Conservation (phyloP, 2,797 vertebrate genomes). For the Odontamblyopus lacepedii region DNA sequence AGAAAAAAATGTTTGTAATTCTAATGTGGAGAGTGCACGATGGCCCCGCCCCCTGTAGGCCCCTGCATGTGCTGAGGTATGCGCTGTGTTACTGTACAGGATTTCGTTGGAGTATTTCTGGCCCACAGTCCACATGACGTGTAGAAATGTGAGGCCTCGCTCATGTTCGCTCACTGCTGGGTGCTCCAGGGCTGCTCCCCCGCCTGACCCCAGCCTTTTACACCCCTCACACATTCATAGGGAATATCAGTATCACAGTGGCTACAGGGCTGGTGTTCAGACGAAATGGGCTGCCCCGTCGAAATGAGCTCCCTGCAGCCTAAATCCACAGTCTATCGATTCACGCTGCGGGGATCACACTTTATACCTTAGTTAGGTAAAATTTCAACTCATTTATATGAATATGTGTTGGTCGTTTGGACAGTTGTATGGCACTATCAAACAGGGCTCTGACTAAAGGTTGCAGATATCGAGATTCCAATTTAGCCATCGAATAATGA, state of each 20-base stretch:
- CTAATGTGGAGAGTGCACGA: neutral
- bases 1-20: neutral
- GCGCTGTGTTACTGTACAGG: neutral
- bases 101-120: neutral
- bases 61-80: neutral
- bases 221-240: neutral
- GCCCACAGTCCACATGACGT: neutral
- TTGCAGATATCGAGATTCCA: no score
- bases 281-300: no score
- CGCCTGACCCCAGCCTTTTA: neutral
- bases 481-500: no score
- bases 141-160: neutral
- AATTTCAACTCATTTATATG: no score
- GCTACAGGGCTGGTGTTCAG: no score
- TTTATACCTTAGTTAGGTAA: no score
- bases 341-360: no score
- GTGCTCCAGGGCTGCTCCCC: neutral
- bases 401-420: no score
- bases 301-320: no score
- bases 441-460: no score
- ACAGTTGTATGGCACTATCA: no score
- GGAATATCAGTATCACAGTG: neutral
- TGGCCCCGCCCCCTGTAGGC: neutral
- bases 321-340: no score
- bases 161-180: neutral